Evolutionary conservation across 1,140 invertebrate species (phyloP), one percentile per base, ranked within the genome.

Genomic region (Oryctes rhinoceros): DNA sequence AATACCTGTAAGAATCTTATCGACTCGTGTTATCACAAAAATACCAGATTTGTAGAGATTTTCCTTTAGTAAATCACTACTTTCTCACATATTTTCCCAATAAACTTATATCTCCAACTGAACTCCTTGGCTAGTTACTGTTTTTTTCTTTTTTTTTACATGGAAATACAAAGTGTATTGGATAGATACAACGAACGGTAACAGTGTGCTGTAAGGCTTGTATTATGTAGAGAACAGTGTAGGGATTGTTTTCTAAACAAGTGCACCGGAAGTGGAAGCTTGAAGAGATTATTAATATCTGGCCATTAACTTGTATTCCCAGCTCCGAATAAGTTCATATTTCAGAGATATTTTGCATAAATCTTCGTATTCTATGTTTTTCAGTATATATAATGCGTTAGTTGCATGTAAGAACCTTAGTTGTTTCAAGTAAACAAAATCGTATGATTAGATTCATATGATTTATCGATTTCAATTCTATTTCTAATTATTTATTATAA

Each of bases 191-290:
- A n/a, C n/a, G 20, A 6, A 71, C 20, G 1, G 35, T 71, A 71
- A 5, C 65, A 71, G 65, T 71, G 35, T 71, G 10, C 10, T 71
- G 20, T 71, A 11, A 10, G 7, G 4, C 65, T 6, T 30, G 20
- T 10, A 35, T 30, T 71, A 71, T 11, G 18, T 10, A 71, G 35
- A 71, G 24, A 71, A 71, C 24, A 71, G 35, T 4, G 5, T 71
- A 71, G 9, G 10, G 4, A 71, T 71, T 71, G 20, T 71, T 71
- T 18, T 37, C 24, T 20, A 13, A 71, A 71, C 65, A 71, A 71
- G 65, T 30, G 65, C 15, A 71, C 65, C 65, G 65, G 65, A 71
- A 71, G 35, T 71, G 65, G 65, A 71, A 71, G 35, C 65, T 71
- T 71, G 24, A 71, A 71, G 24, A 30, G 65, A 71, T 71, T 71